phyloP scores from a whole-genome alignment of 2,113 vertebrate species.

The Pelecanoides urinatrix region DNA sequence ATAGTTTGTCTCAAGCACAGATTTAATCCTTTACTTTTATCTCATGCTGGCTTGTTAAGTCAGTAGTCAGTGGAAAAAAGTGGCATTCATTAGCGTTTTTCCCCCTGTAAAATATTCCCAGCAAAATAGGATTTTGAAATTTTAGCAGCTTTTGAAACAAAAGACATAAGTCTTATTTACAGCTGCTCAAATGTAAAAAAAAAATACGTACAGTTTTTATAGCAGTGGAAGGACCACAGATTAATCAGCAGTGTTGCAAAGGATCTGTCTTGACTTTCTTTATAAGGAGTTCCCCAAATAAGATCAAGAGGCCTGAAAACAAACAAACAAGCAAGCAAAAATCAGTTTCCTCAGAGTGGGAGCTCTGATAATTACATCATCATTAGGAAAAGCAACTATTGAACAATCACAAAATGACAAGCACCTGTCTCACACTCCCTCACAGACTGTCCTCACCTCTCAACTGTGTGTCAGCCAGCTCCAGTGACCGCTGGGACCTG shows the following conservation, averaged over 20 bases:
- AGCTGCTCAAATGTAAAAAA: not conserved
- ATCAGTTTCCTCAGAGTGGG: not conserved
- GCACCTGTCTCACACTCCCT: not conserved
- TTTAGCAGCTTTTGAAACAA: not conserved
- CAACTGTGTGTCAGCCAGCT: not conserved
- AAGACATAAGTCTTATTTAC: not conserved
- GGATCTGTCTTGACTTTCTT: not conserved
- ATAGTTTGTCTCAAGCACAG: not conserved
- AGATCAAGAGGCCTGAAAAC: not conserved
- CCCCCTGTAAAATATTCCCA: not conserved
- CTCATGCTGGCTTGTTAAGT: not conserved
- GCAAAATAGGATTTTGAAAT: not conserved
- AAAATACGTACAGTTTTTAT: fast-evolving
- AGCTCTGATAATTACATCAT: not conserved
- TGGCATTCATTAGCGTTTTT: not conserved
- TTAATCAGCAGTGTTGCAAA: not conserved
- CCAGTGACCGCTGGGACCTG: not conserved
- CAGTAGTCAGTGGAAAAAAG: not conserved
- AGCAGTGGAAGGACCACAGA: not conserved
- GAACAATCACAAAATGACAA: not conserved
- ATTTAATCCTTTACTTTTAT: not conserved
- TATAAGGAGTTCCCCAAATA: not conserved
- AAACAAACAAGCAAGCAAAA: not conserved
- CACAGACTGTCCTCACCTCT: not conserved
- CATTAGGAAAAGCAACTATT: not conserved